Conservation (phyloP, 2,797 vertebrate species). For the Lagodon rhomboides region DNA sequence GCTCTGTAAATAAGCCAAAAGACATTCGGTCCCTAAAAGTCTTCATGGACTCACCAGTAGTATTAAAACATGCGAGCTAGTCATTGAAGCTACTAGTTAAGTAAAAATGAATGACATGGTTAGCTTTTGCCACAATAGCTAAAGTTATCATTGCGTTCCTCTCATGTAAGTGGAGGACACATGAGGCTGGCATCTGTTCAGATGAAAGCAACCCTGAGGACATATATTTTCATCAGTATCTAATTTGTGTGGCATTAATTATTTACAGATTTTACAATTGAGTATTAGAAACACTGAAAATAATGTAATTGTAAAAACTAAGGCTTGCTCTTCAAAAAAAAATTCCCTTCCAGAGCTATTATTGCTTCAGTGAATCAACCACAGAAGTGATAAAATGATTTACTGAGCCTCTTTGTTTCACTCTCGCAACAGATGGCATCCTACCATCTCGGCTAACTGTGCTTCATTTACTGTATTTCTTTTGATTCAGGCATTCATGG, state of each 20-base stretch:
- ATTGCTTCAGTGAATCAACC: neutral
- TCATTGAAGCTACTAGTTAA: neutral
- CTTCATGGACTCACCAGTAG: neutral
- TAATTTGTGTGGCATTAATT: neutral
- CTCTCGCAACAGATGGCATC: neutral
- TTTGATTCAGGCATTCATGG: neutral
- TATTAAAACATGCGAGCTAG: slow-evolving; percentile 9
- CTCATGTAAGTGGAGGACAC: neutral
- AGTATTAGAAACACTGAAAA: neutral
- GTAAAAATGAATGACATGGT: neutral
- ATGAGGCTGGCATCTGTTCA: neutral
- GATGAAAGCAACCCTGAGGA: neutral
- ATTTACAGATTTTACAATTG: neutral
- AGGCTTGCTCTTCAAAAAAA: neutral
- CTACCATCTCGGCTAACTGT: neutral
- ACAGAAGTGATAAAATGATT: neutral
- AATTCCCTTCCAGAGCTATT: neutral
- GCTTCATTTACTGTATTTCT: neutral
- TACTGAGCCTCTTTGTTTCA: neutral
- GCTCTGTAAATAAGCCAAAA: neutral
- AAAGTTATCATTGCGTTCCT: neutral
- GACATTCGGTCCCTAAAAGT: slow-evolving; percentile 4
- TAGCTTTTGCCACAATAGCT: neutral
- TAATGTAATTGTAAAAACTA: neutral
- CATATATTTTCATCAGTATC: neutral